phyloP scores from a whole-genome alignment of 1,140 invertebrate species.

The Tribolium madens region DNA sequence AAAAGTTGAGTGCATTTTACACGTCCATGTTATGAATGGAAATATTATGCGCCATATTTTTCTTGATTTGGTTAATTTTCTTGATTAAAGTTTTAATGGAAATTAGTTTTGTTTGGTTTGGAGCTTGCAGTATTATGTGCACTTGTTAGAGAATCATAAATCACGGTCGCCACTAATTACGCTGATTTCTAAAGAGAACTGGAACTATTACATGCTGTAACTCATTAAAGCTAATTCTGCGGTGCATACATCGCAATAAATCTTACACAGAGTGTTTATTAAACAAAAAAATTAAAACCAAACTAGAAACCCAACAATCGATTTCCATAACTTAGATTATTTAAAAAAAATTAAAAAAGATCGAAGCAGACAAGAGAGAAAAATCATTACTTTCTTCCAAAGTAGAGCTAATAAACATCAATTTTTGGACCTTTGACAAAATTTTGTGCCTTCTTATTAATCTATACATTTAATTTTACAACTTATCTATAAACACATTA shows the following conservation, averaged over 20 bases:
- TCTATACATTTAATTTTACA: no score
- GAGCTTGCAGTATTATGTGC: not conserved
- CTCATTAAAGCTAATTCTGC: not conserved
- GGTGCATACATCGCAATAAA: not conserved
- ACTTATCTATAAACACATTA: no score
- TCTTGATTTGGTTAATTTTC: not conserved
- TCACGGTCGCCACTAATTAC: not conserved
- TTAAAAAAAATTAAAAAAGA: no score
- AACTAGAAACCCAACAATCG: no score
- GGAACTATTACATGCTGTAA: not conserved
- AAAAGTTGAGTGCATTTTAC: not conserved
- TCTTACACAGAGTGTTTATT: not conserved
- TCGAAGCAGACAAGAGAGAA: no score
- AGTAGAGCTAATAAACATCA: no score
- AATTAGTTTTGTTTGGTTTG: not conserved
- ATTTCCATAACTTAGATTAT: no score
- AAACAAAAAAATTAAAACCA: no score
- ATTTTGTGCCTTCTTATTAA: no score
- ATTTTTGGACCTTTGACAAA: no score
- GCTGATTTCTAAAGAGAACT: not conserved
- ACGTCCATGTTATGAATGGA: not conserved
- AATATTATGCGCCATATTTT: not conserved
- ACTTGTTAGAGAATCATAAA: not conserved
- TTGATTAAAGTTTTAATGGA: not conserved
- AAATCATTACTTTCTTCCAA: no score